A percentile compares a stretch with the other conserved stretches of the same genome.
Conservation (phyloP, 2,888 invertebrate genomes). For the Oxycera nigricornis region DNA sequence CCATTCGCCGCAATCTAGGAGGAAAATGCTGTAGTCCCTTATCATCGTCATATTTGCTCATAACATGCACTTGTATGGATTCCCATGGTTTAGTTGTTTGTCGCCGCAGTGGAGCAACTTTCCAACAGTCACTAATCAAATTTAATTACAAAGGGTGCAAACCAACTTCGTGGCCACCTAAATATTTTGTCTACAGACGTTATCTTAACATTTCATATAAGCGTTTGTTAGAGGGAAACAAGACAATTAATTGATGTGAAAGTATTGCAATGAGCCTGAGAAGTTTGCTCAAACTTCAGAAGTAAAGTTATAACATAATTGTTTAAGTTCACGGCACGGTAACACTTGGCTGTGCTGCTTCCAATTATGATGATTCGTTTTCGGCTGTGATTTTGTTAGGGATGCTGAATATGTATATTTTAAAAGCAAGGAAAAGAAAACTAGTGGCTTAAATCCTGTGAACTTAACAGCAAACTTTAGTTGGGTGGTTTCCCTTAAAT, state of each 20-base stretch:
- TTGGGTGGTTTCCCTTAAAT: too few species aligned
- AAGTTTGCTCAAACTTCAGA: background rate
- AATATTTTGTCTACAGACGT: background rate
- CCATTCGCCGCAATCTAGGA: background rate
- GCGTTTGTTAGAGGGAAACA: background rate
- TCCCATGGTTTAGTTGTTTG: background rate
- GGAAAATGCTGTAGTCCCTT: background rate
- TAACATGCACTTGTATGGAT: background rate
- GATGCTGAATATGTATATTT: too few species aligned
- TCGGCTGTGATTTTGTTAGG: too few species aligned
- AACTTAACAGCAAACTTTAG: too few species aligned
- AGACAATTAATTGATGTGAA: background rate
- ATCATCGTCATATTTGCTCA: conserved; percentile 6
- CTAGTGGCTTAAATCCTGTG: too few species aligned
- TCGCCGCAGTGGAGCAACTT: background rate
- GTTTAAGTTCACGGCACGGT: background rate
- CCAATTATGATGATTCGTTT: background rate
- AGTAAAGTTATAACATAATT: background rate
- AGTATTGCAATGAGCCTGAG: background rate
- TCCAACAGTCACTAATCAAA: background rate
- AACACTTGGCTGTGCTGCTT: background rate
- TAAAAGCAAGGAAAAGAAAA: too few species aligned
- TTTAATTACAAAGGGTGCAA: background rate
- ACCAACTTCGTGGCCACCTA: background rate
- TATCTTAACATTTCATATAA: background rate